Evolutionary conservation across 1,140 invertebrate species (phyloP).

Genomic region (Triops cancriformis): DNA sequence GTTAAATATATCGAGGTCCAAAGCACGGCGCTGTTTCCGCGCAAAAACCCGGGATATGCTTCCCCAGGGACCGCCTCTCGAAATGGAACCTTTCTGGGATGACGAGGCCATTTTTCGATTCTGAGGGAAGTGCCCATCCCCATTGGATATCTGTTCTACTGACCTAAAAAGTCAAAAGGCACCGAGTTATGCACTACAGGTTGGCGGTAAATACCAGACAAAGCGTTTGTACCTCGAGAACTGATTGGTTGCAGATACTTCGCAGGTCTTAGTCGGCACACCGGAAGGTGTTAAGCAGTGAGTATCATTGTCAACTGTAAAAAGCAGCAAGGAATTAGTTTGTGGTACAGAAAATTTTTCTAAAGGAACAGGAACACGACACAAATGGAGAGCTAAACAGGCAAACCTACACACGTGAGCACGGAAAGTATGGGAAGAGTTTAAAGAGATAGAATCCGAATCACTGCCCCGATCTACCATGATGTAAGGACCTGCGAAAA

Average conservation of each 20-base stretch:
- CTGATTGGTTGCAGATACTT: neutral
- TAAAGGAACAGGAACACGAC: neutral
- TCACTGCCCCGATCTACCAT: slow-evolving; percentile 50
- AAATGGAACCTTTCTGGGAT: slow-evolving; percentile 27
- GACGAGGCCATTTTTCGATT: slow-evolving; percentile 16
- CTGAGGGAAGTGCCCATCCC: slow-evolving; percentile 20
- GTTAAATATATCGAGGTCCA: slow-evolving; percentile 32
- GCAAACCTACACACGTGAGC: slow-evolving; percentile 68
- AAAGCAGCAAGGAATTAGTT: neutral
- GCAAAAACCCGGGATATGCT: slow-evolving; percentile 72
- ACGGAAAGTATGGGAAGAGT: slow-evolving; percentile 62
- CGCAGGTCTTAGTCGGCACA: neutral
- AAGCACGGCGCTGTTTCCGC: slow-evolving; percentile 62
- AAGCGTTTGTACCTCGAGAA: slow-evolving; percentile 45
- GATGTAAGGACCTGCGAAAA: neutral
- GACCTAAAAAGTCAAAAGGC: slow-evolving; percentile 47
- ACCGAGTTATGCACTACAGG: too few species aligned
- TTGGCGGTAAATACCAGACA: too few species aligned
- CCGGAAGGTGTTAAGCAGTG: neutral
- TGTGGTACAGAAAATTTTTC: neutral
- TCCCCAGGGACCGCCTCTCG: slow-evolving; percentile 52
- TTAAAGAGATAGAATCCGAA: slow-evolving; percentile 61
- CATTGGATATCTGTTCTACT: slow-evolving; percentile 57
- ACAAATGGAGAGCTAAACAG: slow-evolving; percentile 31
- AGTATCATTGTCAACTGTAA: neutral